phyloP scores from a whole-genome alignment of 2,113 vertebrate species.

The Piliocolobus tephrosceles region DNA sequence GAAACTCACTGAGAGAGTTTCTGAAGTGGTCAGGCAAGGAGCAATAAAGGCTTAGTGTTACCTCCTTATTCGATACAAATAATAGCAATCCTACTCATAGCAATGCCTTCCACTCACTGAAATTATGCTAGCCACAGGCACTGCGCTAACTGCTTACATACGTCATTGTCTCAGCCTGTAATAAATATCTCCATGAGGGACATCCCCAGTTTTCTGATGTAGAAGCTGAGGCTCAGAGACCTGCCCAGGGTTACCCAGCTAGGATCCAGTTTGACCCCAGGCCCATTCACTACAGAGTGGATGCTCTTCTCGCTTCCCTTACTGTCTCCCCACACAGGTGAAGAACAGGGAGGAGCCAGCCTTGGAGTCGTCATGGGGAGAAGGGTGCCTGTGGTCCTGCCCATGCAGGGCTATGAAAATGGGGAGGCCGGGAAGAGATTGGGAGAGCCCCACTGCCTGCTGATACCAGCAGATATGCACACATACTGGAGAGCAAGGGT shows the following conservation, averaged over 20 bases:
- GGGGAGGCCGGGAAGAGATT: neutral
- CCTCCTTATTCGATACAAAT: neutral
- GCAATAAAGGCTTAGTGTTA: neutral
- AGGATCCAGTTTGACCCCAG: neutral
- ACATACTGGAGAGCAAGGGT: rapidly evolving
- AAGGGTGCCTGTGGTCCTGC: neutral
- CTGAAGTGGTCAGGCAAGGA: neutral
- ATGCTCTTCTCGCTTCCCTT: neutral
- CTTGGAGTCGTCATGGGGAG: neutral
- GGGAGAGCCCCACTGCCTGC: neutral
- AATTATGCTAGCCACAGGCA: neutral
- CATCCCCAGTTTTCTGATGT: neutral
- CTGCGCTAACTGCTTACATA: neutral
- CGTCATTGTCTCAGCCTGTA: neutral
- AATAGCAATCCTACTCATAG: neutral
- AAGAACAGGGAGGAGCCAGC: neutral
- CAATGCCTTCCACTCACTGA: too few relatives aligned
- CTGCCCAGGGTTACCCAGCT: neutral
- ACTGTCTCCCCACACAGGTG: rapidly evolving
- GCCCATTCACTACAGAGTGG: rapidly evolving
- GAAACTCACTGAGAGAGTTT: neutral
- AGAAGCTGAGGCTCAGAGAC: neutral
- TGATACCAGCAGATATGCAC: too few relatives aligned
- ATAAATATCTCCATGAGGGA: neutral
- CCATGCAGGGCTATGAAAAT: neutral